Evolutionary conservation across 2,888 invertebrate genomes (phyloP).

Genomic region (Mycogona germanica): DNA sequence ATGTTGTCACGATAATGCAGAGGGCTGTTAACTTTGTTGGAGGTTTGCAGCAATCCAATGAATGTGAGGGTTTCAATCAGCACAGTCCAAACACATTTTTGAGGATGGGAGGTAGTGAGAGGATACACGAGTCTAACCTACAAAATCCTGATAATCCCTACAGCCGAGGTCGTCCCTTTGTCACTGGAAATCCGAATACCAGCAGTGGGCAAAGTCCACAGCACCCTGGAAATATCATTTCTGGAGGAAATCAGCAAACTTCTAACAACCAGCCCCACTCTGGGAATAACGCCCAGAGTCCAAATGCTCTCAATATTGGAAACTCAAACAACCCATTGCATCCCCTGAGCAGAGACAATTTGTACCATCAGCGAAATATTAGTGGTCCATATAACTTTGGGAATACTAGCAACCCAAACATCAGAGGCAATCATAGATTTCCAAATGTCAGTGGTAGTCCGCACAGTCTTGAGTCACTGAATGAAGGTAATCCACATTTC

Average conservation of each 20-base stretch:
- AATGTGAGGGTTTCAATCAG: too few relatives aligned
- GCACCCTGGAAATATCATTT: background rate
- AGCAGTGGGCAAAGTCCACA: background rate
- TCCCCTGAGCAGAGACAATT: too few relatives aligned
- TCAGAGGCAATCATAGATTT: background rate
- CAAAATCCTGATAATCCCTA: background rate
- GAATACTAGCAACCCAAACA: background rate
- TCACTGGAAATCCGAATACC: background rate
- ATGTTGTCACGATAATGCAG: too few relatives aligned
- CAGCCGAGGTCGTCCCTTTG: background rate
- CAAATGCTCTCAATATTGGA: background rate
- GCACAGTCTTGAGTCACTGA: background rate
- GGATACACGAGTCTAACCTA: too few relatives aligned
- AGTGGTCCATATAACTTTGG: background rate
- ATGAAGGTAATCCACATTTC: background rate
- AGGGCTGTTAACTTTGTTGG: too few relatives aligned
- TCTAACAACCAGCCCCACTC: background rate
- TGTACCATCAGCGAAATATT: background rate
- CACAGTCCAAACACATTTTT: too few relatives aligned
- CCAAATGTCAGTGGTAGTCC: background rate
- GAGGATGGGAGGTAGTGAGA: too few relatives aligned
- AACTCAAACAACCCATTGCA: too few relatives aligned
- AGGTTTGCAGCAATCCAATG: too few relatives aligned
- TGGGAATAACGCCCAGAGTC: background rate
- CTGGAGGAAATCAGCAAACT: background rate